A percentile compares a stretch with the other conserved stretches of the same genome.
phyloP scores from a whole-genome alignment of 1,140 invertebrate species.

The Neodiprion virginianus region DNA sequence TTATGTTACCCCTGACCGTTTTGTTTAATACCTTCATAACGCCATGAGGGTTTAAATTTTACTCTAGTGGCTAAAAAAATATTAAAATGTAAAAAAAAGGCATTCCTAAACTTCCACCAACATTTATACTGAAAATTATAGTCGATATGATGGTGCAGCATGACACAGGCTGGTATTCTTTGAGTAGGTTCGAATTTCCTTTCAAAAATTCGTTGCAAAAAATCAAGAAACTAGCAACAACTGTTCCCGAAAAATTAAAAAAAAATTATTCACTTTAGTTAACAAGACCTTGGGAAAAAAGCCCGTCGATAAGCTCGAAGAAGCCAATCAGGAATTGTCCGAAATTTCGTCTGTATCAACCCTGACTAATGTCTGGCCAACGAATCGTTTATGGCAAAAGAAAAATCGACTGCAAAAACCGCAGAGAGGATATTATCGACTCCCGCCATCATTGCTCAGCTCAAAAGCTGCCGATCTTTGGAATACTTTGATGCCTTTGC shows the following conservation, averaged over 20 bases:
- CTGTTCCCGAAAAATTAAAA: background rate
- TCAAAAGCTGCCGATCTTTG: constrained; percentile 13
- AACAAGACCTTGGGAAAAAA: background rate
- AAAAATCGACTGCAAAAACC: constrained; percentile 13
- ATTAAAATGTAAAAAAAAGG: background rate
- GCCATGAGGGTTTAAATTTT: background rate
- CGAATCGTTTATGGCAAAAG: constrained; percentile 18
- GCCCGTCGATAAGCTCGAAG: background rate
- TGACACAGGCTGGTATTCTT: background rate
- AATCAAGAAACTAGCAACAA: background rate
- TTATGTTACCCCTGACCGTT: background rate
- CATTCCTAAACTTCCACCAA: too few relatives aligned
- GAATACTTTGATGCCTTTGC: constrained; percentile 14
- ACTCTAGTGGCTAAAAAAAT: background rate
- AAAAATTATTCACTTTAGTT: background rate
- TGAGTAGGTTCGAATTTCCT: background rate
- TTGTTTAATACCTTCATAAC: background rate
- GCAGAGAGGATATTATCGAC: constrained; percentile 12
- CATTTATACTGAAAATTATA: background rate
- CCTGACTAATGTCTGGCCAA: constrained; percentile 22
- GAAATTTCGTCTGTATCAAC: constrained; percentile 9
- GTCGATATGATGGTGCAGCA: constrained; percentile 4
- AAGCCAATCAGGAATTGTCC: background rate
- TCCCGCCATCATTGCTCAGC: constrained; percentile 5
- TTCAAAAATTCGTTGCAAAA: background rate